Conservation (phyloP, 1,140 invertebrate genomes). For the Ridgeia piscesae region DNA sequence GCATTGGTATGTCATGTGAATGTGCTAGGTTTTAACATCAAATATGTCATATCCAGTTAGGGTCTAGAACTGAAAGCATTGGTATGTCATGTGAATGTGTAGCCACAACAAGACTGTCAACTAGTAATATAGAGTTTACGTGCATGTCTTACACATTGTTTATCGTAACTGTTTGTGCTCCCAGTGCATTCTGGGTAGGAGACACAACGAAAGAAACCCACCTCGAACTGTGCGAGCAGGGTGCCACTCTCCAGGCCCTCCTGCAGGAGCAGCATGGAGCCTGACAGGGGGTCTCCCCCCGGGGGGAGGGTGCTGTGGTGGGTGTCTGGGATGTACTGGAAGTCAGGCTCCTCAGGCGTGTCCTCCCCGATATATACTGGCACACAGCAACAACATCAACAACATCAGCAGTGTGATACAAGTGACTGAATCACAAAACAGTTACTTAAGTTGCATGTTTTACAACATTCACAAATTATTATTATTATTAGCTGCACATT, state of each 20-base stretch:
- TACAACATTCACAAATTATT: no score
- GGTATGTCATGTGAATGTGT: no score
- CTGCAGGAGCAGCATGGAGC: constrained; percentile 85
- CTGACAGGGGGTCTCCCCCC: constrained; percentile 71
- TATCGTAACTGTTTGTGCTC: not conserved
- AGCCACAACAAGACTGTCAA: no score
- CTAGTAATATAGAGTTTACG: no score
- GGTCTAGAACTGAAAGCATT: no score
- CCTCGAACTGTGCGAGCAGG: constrained; percentile 86
- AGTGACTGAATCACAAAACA: no score
- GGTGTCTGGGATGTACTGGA: constrained; percentile 83
- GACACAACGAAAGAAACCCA: constrained; percentile 35
- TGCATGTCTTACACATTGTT: not conserved
- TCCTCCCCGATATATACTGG: constrained; percentile 68
- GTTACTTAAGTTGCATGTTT: no score
- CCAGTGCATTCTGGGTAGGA: no score
- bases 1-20: no score
- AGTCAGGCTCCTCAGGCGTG: constrained; percentile 66
- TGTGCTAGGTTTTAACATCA: no score
- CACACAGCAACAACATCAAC: constrained; percentile 18
- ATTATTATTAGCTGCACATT: no score
- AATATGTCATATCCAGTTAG: no score
- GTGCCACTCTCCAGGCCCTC: constrained; percentile 92
- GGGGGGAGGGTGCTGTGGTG: constrained; percentile 64
- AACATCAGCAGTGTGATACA: not conserved